phyloP scores from a whole-genome alignment of 1,140 invertebrate species.

The Episyrphus balteatus region DNA sequence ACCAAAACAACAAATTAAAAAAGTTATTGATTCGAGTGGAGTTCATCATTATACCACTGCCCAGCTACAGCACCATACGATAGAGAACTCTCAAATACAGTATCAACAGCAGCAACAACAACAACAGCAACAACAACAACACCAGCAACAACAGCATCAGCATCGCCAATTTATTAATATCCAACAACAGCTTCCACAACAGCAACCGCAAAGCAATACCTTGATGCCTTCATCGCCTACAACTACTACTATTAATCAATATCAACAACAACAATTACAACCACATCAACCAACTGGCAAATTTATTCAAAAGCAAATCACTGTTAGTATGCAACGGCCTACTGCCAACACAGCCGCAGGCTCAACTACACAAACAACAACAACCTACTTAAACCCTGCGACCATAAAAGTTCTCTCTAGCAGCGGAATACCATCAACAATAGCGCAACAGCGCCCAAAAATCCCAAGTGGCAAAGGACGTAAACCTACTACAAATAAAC shows the following conservation, averaged over 20 bases:
- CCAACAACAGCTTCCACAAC: conserved; percentile 14
- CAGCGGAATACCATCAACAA: conserved; percentile 34
- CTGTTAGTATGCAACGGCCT: conserved; percentile 15
- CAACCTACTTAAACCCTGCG: conserved; percentile 8
- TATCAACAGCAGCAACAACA: conserved; percentile 10
- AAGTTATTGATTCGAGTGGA: conserved; percentile 3
- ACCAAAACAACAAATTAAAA: conserved; percentile 16
- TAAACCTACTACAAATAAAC: conserved; percentile 48
- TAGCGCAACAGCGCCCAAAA: conserved; percentile 35
- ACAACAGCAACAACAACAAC: conserved; percentile 3
- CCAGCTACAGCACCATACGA: conserved; percentile 15
- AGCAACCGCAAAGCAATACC: background rate
- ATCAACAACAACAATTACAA: conserved; percentile 15
- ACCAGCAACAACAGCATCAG: conserved; percentile 3
- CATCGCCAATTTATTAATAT: background rate
- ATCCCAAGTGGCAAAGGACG: conserved; percentile 33
- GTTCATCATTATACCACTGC: background rate
- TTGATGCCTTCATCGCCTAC: conserved; percentile 9
- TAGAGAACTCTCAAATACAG: background rate
- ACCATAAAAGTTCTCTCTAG: conserved; percentile 35
- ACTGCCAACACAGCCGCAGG: conserved; percentile 2
- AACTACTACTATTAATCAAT: conserved; percentile 18
- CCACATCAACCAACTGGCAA: background rate
- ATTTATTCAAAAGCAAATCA: conserved; percentile 15
- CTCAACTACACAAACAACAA: conserved; percentile 8